Conservation (phyloP, 37 sponge, comb jelly and placozoan genomes). For the Cliona cf. orientalis region DNA sequence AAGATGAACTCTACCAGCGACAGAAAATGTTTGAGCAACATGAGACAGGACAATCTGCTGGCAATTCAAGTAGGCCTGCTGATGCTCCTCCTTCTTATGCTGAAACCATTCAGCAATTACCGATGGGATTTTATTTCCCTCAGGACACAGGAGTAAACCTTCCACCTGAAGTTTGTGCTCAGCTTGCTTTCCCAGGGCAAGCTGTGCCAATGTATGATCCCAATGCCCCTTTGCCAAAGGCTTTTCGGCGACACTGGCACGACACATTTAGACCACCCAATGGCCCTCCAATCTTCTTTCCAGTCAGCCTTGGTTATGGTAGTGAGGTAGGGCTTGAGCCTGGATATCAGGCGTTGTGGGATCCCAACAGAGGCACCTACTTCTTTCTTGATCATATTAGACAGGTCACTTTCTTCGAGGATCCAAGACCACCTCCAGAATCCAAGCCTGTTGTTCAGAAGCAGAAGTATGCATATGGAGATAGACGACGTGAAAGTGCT, state of each 20-base stretch:
- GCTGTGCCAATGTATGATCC: slow-evolving; percentile 66
- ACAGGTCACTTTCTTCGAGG: slow-evolving; percentile 74
- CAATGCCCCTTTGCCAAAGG: slow-evolving; percentile 52
- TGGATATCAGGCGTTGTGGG: slow-evolving; percentile 84
- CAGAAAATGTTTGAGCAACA: slow-evolving; percentile 41
- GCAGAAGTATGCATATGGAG: slow-evolving; percentile 51
- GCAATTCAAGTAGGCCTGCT: neutral
- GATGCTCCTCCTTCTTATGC: slow-evolving; percentile 69
- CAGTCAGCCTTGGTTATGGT: slow-evolving; percentile 87
- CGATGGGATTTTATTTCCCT: slow-evolving; percentile 75
- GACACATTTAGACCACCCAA: slow-evolving; percentile 82
- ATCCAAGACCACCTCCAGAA: slow-evolving; percentile 69
- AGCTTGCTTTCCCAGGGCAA: slow-evolving; percentile 51
- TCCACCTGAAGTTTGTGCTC: slow-evolving; percentile 17
- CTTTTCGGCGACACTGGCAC: slow-evolving; percentile 61
- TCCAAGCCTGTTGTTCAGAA: slow-evolving; percentile 44
- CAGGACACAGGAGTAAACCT: slow-evolving; percentile 39
- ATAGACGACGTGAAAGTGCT: slow-evolving; percentile 29
- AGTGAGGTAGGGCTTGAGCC: slow-evolving; percentile 70
- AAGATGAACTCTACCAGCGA: slow-evolving; percentile 63
- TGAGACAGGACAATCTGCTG: neutral
- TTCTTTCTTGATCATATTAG: slow-evolving; percentile 82
- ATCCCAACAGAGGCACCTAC: slow-evolving; percentile 54
- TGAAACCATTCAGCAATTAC: slow-evolving; percentile 60
- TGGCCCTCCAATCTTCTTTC: slow-evolving; percentile 75